Conservation (phyloP, 2,797 vertebrate genomes). For the Tinamus major region DNA sequence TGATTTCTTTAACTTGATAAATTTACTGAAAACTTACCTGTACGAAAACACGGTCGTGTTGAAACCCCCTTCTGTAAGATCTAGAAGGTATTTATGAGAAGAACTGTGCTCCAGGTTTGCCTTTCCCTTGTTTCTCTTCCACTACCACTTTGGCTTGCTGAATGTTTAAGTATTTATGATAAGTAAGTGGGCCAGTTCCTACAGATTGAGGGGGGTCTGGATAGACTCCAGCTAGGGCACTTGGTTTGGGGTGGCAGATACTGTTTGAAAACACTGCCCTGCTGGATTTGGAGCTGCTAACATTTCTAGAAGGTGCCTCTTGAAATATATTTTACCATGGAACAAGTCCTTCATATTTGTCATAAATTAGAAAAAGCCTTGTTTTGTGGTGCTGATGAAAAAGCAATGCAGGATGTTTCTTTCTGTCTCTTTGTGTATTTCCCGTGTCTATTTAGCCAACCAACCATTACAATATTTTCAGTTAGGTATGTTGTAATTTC, state of each 20-base stretch:
- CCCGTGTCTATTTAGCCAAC: neutral
- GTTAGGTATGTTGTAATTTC: neutral
- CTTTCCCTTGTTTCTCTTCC: neutral
- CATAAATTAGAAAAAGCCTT: neutral
- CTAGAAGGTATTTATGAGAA: neutral
- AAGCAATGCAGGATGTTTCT: neutral
- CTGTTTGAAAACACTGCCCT: neutral
- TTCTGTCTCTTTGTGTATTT: neutral
- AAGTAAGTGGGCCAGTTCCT: neutral
- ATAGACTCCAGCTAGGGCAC: neutral
- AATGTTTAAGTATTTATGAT: neutral
- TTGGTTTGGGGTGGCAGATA: neutral
- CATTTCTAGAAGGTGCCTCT: neutral
- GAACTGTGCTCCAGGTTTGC: neutral
- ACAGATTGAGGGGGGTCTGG: neutral
- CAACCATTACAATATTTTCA: neutral
- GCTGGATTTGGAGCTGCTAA: neutral
- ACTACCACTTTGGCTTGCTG: neutral
- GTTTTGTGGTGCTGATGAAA: neutral
- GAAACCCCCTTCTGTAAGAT: neutral
- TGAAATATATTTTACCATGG: neutral
- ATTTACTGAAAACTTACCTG: neutral
- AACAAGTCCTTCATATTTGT: neutral
- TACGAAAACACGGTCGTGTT: neutral
- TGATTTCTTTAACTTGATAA: neutral